Evolutionary conservation across 2,113 vertebrate species (phyloP), one percentile per base, ranked within the genome.

Genomic region (Chrysochloris asiatica): DNA sequence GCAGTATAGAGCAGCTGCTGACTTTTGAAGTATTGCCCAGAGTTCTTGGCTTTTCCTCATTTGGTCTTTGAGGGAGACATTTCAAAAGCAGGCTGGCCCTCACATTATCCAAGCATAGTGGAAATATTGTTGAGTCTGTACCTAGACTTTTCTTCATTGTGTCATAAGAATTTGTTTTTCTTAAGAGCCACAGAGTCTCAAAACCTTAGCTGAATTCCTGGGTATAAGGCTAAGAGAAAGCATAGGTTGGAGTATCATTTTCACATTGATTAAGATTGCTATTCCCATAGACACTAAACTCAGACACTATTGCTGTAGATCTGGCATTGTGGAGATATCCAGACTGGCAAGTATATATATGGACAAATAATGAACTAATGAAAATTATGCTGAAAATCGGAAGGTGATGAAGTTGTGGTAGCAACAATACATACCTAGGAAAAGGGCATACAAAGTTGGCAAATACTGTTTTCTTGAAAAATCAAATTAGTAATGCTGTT

Each of bases 1-100:
- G 86, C 79, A 95, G 88, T 78, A 41, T 69, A 50, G 89, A 95
- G 54, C 95, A 96, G 96, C 96, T 96, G 96, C 52, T 92, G 92
- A 90, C 77, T 96, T 90, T 94, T 83, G 92, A 95, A 95, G 92
- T 69, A 78, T 19, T 95, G 95, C 91, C 96, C 95, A 45, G 91
- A 95, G 76, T 77, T 88, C 92, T 94, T 95, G 93, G 89, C 92
- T 81, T 75, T 61, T 61, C 72, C 92, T 52, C 72, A 82, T 67
- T 56, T 93, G 84, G 86, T 81, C 56, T 95, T 93, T 73, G 50
- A 94, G 81, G 59, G 86, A 95, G 81, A 65, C 77, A 88, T 95
- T 93, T 86, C 80, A 81, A 90, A 95, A 81, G 63, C 84, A 83
- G 76, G 76, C 76, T 3, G 24, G 83, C 38, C 88, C 92, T 93